phyloP scores from a whole-genome alignment of 2,888 invertebrate species.

The Cantharis nigra region DNA sequence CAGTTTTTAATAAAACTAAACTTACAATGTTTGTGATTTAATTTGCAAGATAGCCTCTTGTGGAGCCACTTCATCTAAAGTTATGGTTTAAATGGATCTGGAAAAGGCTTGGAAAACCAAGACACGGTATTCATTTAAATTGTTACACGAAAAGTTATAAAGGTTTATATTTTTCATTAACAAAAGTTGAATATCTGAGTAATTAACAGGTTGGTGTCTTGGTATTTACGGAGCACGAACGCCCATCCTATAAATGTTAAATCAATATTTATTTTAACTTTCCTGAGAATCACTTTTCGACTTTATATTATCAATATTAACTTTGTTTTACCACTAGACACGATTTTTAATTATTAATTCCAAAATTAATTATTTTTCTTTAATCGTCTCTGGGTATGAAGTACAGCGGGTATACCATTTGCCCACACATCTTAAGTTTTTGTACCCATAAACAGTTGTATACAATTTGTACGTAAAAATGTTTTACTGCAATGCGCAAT shows the following conservation, averaged over 20 bases:
- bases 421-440: no score
- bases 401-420: no score
- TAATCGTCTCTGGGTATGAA: background rate
- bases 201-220: conserved; percentile 57
- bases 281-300: conserved; percentile 52
- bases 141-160: conserved; percentile 17
- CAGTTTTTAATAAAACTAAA: background rate
- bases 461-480: background rate
- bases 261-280: conserved; percentile 56
- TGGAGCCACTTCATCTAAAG: no score
- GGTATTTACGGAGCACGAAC: conserved; percentile 54
- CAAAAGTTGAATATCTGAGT: conserved; percentile 50
- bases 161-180: conserved; percentile 13
- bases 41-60: no score
- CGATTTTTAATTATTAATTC: background rate
- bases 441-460: background rate
- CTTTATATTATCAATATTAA: conserved; percentile 55
- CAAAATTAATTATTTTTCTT: background rate
- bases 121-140: background rate
- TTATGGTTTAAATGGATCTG: no score
- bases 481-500: background rate
- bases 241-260: conserved; percentile 56
- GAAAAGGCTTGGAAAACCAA: background rate
- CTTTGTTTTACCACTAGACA: conserved; percentile 45
- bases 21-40: no score